Evolutionary conservation across 1,140 invertebrate genomes (phyloP), one percentile per base, ranked within the genome.

Genomic region (Ceratoteleas bidentatus): DNA sequence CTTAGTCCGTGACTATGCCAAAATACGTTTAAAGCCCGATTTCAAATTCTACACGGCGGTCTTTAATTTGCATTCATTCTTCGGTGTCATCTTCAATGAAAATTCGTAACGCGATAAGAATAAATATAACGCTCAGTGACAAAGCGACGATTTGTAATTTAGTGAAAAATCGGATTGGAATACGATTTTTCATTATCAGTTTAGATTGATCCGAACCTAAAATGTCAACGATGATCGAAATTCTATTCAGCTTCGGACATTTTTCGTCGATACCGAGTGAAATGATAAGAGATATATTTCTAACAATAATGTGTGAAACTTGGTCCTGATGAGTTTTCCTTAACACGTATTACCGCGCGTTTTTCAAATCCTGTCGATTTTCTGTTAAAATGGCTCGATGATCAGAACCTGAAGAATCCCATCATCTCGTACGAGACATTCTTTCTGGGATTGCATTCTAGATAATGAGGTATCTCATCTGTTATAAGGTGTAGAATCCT

Each of bases 391-490:
- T 64, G 14, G 61, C 40, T 56, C 54, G 57, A 45, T 77, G 65
- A 77, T 64, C 49, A 47, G 50, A n/a, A 57, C 40, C 33, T 6
- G 40, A 62, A 16, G 65, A 69, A 77, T 77, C 65, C 74, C 33
- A 64, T 77, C 65, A 64, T 69, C 50, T 9, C 15, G 16, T 69
- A 13, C 45, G 16, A 70, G 65, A 77, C 53, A 58, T 70, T 77
- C 72, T 77, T 65, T 70, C 43, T 52, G 10, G 65, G 50, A 69
- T 70, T 77, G 65, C 52, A 64, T 70, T 77, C 53, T 52, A 43
- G 65, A 70, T 70, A 69, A 70, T 77, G 58, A 68, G 40, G 73
- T 68, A 76, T 76, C 43, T 68, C 36, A 56, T 76, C 73, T 61
- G 57, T 54, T 76, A 66, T 68, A 66, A 68, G 24, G 62, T 65